Base-by-base conservation (phyloP, 2,113 vertebrate species). In the Myanophis thanlyinensis region DNA sequence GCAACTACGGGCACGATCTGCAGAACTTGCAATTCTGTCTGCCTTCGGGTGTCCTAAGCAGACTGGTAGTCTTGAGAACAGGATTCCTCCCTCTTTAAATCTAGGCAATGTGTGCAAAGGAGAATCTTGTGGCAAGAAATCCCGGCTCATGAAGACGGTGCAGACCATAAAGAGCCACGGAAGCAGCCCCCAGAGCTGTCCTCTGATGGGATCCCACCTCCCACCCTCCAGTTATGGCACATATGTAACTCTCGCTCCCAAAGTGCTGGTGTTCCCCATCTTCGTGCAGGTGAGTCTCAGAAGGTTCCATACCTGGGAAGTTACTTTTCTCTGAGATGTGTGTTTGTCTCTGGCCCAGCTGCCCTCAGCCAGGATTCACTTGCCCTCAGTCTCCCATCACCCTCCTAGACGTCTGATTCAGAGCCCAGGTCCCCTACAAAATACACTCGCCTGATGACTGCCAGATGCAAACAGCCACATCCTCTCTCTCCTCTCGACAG, bases 181-280 rank as follows among this genome's bases (percentile, higher is more conserved):
- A 11, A 52, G 87, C 0, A 98, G 98, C 88, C 98, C 99, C 97
- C 98, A 99, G 97, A 99, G 98, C 97, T 99, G 98, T 85, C 98
- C 98, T 0, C 98, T 98, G 0, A 97, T 98, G 95, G 97, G 98
- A 94, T 98, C 98, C 0, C 98, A 98, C 48, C 88, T 97, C 30
- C 97, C 98, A 0, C 98, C 98, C 25, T 98, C 96, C 89, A 99
- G 98, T 96, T 99, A 99, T 0, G 98, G 98, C 96, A 98, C 98
- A 25, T 99, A 99, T 0, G 98, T 99, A 89, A 98, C 98, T 2
- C 97, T 98, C 96, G 98, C 98, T 1, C 98, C 99, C 93, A 99
- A 99, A 85, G 98, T 99, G 93, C 98, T 99, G 87, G 99, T 99
- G 91, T 99, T 99, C 96, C 99, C 99, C 0, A 97, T 99, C 93